These are phyloP conservation scores for Meteorus cinctellus DNA, from an alignment of 2,888 invertebrate genomes.

Conservation along the genomic window DNA sequence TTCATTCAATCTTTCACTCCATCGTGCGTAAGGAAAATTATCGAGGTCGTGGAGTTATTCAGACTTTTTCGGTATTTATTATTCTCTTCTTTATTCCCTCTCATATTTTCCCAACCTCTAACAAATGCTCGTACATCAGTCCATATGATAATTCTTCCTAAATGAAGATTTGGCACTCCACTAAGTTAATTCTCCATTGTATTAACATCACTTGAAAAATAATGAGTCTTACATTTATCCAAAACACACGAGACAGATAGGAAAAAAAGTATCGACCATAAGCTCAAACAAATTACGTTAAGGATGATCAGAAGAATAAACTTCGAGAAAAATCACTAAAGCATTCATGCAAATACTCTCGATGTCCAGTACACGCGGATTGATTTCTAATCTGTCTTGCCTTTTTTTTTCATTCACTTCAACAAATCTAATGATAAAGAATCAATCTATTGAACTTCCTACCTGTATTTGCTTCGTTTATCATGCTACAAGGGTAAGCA, in stretches of 20 bases:
- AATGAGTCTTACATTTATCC: neutral
- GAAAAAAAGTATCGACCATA: neutral
- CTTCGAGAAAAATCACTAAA: slow-evolving; percentile 25
- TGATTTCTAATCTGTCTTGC: neutral
- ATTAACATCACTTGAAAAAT: neutral
- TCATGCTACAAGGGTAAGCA: slow-evolving; percentile 62
- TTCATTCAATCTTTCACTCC: neutral
- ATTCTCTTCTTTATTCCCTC: neutral
- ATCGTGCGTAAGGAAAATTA: neutral
- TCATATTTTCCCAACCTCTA: neutral
- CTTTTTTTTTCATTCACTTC: neutral
- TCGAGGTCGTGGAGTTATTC: neutral
- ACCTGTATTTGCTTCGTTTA: slow-evolving; percentile 37
- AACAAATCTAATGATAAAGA: slow-evolving; percentile 35
- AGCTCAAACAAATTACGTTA: neutral
- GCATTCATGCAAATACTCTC: slow-evolving; percentile 40
- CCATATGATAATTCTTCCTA: neutral
- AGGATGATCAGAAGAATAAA: slow-evolving; percentile 11
- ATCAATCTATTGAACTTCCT: slow-evolving; percentile 43
- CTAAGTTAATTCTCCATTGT: neutral
- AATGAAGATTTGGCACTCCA: neutral
- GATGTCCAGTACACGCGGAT: slow-evolving; percentile 2
- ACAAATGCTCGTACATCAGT: neutral
- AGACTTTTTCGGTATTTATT: slow-evolving; percentile 3
- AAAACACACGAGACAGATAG: neutral